phyloP scores from a whole-genome alignment of 2,888 invertebrate genomes.

The Diogma glabrata region DNA sequence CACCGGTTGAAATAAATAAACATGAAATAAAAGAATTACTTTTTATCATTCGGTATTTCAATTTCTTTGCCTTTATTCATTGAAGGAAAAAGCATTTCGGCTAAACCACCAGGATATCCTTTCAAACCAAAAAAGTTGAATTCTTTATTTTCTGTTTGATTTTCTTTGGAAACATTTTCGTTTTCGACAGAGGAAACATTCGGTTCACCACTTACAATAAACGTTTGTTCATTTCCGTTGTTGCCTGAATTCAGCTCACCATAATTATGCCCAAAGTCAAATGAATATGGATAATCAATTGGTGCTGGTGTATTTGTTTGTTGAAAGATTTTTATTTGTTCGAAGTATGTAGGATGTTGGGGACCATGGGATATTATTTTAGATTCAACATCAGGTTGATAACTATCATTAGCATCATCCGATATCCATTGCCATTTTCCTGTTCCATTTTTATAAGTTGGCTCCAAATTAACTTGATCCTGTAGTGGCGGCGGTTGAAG shows the following conservation, averaged over 20 bases:
- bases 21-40: no score
- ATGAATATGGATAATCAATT: neutral
- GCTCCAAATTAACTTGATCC: neutral
- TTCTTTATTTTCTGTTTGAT: neutral
- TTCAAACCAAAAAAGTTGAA: neutral
- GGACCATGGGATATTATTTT: slow-evolving; percentile 5
- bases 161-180: neutral
- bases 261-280: neutral
- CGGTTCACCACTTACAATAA: neutral
- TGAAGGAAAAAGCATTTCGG: neutral
- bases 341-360: slow-evolving; percentile 1
- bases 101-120: neutral
- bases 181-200: neutral
- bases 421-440: slow-evolving; percentile 10
- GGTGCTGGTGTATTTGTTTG: neutral
- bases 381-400: slow-evolving; percentile 3
- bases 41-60: neutral
- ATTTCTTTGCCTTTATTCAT: slow-evolving; percentile 2
- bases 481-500: neutral
- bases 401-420: slow-evolving; percentile 2
- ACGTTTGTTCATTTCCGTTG: neutral
- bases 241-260: neutral
- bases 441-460: neutral
- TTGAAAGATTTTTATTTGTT: slow-evolving; percentile 10
- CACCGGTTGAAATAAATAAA: no score